Conservation (phyloP, 1,140 invertebrate species). For the Drosophila navojoa region DNA sequence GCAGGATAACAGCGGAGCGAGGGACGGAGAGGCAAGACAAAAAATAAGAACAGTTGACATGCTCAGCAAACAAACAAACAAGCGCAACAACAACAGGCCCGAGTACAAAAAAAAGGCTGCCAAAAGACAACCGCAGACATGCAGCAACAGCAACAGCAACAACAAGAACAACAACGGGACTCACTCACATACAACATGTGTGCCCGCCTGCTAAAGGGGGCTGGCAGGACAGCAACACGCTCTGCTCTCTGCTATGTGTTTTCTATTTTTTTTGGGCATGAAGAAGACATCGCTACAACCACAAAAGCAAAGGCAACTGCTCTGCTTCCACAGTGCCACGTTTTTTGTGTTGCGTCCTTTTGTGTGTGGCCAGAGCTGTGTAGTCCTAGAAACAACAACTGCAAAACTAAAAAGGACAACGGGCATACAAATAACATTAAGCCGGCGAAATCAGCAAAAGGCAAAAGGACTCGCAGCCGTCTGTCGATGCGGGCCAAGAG, state of each 20-base stretch:
- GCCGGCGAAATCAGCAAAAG: slow-evolving; percentile 70
- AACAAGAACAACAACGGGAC: slow-evolving; percentile 14
- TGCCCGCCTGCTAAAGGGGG: slow-evolving; percentile 29
- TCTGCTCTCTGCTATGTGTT: slow-evolving; percentile 65
- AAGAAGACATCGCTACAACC: slow-evolving; percentile 74
- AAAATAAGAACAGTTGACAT: slow-evolving; percentile 63
- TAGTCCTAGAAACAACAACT: slow-evolving; percentile 73
- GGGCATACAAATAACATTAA: slow-evolving; percentile 82
- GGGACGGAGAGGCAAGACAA: slow-evolving; percentile 16
- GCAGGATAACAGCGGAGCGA: slow-evolving; percentile 58
- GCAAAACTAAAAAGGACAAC: slow-evolving; percentile 80
- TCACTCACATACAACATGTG: slow-evolving; percentile 62
- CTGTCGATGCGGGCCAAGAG: slow-evolving; percentile 57
- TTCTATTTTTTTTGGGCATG: slow-evolving; percentile 49
- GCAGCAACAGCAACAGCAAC: slow-evolving; percentile 43
- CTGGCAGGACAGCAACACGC: slow-evolving; percentile 50
- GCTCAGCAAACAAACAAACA: slow-evolving; percentile 78
- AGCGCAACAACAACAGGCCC: slow-evolving; percentile 21
- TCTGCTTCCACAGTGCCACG: neutral
- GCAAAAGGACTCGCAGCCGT: slow-evolving; percentile 49
- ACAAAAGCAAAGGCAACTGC: slow-evolving; percentile 59
- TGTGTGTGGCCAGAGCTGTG: slow-evolving; percentile 12
- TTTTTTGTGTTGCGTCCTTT: slow-evolving; percentile 23
- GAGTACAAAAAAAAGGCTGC: slow-evolving; percentile 53
- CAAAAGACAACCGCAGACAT: slow-evolving; percentile 79